These are phyloP conservation scores for Oncorhynchus gorbuscha DNA, from an alignment of 2,113 vertebrate genomes.

Conservation along the genomic window DNA sequence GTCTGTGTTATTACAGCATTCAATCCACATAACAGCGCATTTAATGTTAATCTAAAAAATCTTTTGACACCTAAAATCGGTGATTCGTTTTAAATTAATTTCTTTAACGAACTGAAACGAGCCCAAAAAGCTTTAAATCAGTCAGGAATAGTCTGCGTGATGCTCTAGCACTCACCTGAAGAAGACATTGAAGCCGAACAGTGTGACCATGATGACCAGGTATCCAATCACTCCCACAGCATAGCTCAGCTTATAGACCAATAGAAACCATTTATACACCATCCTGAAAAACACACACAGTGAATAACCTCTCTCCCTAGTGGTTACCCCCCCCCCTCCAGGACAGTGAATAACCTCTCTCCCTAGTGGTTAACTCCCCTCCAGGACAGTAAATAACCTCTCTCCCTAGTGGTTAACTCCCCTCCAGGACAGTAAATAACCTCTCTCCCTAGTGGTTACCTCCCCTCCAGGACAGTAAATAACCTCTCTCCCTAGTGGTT, in stretches of 20 bases:
- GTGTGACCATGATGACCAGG: slow-evolving; percentile 75
- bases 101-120: no score
- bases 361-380: neutral
- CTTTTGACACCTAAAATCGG: no score
- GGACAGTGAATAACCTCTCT: slow-evolving; percentile 35
- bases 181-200: slow-evolving; percentile 79
- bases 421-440: no score
- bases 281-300: slow-evolving; percentile 54
- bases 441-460: neutral
- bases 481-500: no score
- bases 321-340: slow-evolving; percentile 28
- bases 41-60: no score
- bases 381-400: no score
- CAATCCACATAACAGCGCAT: no score
- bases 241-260: slow-evolving; percentile 78
- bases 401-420: neutral
- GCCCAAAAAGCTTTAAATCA: no score
- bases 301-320: slow-evolving; percentile 1
- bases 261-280: slow-evolving; percentile 79
- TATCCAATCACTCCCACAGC: slow-evolving; percentile 69
- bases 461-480: slow-evolving; percentile 49
- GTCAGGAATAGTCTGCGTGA: no score
- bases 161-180: slow-evolving; percentile 57
- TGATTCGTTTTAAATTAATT: no score
- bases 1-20: no score